Base-by-base conservation (phyloP, 2,797 vertebrate genomes). In the Rhinophrynus dorsalis region DNA sequence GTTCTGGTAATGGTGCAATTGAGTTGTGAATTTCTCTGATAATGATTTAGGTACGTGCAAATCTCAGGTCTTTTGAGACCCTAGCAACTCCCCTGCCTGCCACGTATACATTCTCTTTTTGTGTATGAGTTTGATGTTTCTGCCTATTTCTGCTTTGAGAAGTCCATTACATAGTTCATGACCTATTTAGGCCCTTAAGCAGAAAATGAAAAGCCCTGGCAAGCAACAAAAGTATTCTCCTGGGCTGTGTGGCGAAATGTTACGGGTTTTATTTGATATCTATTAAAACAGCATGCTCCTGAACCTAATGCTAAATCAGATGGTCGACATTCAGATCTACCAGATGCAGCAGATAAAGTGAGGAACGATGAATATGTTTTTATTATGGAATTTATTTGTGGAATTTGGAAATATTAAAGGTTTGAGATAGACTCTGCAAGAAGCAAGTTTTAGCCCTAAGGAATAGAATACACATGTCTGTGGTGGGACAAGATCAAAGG, bases 401-500 rank as follows among this genome's bases (percentile, higher is more conserved):
- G n/a, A n/a, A n/a, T n/a, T 21, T 55, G 24, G 9, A 15, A 54
- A n/a, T 27, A 56, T 68, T 56, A 24, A 24, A 67, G 7, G 26
- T 69, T 57, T 57, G 13, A 9, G 12, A 13, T 26, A 20, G 51
- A 12, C 6, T 40, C 26, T 12, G 38, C 44, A 51, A 15, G 2
- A 56, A 50, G 40, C 38, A 33, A 3, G 2, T 8, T 9, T 15
- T 55, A 23, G 44, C 54, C 29, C 8, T 5, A 23, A 71, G 60
- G 23, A 62, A 64, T 50, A 10, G 21, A 38, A 44, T 45, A 70
- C 80, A 57, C 0, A 71, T 71, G 75, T 0, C n/a, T 58, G 64
- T 61, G 70, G 10, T 21, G 48, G 68, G 68, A 47, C 48, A 42
- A 79, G 79, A 80, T 84, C 83, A 85, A 84, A 84, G 76, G 44